Evolutionary conservation across 2,888 invertebrate species (phyloP).

Genomic region (Xanthorhoe designata): DNA sequence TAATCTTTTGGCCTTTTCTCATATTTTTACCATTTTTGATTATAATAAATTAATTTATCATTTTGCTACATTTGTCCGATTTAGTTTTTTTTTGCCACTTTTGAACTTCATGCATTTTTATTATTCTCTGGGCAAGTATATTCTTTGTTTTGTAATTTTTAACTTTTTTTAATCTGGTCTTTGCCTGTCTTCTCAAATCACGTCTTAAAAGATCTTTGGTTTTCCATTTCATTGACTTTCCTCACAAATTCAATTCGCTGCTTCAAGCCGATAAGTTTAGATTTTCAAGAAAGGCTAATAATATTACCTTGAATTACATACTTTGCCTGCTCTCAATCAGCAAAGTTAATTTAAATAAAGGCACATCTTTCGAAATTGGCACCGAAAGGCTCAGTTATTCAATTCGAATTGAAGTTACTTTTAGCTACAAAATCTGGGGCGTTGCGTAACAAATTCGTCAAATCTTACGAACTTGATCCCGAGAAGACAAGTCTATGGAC

Average conservation of each 20-base stretch:
- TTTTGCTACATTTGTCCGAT: too few species aligned
- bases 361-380: conserved; percentile 29
- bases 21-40: too few species aligned
- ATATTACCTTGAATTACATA: conserved; percentile 12
- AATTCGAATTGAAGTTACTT: conserved; percentile 25
- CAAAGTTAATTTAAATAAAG: conserved; percentile 30
- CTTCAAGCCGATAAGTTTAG: neutral
- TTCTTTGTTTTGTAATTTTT: too few species aligned
- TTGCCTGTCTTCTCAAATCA: too few species aligned
- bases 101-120: too few species aligned
- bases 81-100: too few species aligned
- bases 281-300: conserved; percentile 15
- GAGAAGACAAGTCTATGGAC: neutral
- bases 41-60: too few species aligned
- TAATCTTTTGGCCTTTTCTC: too few species aligned
- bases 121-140: too few species aligned
- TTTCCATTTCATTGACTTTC: neutral
- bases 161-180: too few species aligned
- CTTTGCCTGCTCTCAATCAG: conserved; percentile 26
- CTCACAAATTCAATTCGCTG: conserved; percentile 1
- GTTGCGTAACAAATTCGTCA: conserved; percentile 35
- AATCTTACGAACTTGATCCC: conserved; percentile 24
- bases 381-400: conserved; percentile 27
- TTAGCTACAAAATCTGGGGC: conserved; percentile 20
- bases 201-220: neutral